phyloP scores from a whole-genome alignment of 2,113 vertebrate genomes.

The Lagenorhynchus albirostris region DNA sequence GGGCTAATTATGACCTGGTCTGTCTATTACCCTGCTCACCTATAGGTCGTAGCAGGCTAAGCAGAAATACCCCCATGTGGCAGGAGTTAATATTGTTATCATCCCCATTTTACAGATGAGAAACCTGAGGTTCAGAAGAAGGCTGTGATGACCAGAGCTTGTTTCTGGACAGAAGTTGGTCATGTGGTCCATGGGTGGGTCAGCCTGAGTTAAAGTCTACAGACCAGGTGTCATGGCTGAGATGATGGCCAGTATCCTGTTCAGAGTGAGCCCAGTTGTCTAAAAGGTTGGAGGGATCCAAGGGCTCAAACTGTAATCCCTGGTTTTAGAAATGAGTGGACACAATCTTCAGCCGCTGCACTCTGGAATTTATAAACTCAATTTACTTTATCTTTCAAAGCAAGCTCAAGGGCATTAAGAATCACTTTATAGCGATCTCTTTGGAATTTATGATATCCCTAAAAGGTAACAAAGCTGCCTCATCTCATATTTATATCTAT shows the following conservation, averaged over 20 bases:
- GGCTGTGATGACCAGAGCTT: background rate
- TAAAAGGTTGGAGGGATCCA: background rate
- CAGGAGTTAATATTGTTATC: background rate
- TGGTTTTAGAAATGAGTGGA: background rate
- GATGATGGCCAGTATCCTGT: background rate
- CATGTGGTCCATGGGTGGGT: background rate
- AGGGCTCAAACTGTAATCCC: background rate
- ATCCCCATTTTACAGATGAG: background rate
- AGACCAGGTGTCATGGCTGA: background rate
- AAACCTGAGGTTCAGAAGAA: background rate
- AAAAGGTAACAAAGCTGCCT: constrained; percentile 53
- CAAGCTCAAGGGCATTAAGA: constrained; percentile 10
- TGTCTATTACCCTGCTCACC: background rate
- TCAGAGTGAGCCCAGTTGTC: background rate
- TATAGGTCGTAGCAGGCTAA: background rate
- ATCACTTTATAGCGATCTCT: constrained; percentile 25
- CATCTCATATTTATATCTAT: constrained; percentile 4
- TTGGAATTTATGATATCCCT: constrained; percentile 33
- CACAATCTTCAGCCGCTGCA: background rate
- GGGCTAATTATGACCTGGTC: background rate
- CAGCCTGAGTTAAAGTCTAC: background rate
- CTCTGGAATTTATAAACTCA: background rate
- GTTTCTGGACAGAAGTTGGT: background rate
- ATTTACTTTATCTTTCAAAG: background rate
- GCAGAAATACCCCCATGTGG: background rate